A percentile compares a stretch with the other conserved stretches of the same genome.
Evolutionary conservation across 2,113 vertebrate species (phyloP).

Genomic region (Mixornis gularis): DNA sequence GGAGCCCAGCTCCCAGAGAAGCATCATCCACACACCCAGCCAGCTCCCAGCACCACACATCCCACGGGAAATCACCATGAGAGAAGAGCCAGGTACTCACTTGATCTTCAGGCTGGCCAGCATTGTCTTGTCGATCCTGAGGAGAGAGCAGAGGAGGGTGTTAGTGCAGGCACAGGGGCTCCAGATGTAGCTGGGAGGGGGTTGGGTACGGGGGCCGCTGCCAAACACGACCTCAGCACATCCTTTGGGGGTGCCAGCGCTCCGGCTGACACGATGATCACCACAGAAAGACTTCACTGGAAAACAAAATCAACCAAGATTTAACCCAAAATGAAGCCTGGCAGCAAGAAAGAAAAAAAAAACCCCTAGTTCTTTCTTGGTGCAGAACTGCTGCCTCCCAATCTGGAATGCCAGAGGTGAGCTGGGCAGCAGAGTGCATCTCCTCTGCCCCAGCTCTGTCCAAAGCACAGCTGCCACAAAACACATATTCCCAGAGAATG

Average conservation of each 20-base stretch:
- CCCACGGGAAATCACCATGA: fast-evolving
- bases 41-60: fast-evolving
- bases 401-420: not conserved
- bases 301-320: not conserved
- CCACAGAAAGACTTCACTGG: not conserved
- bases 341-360: not conserved
- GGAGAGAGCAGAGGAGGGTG: conserved; percentile 32
- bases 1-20: not conserved
- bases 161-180: not conserved
- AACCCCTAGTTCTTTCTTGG: not conserved
- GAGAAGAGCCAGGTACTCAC: conserved; percentile 61
- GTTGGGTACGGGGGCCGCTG: not conserved
- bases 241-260: fast-evolving
- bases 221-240: not conserved
- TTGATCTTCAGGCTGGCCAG: conserved; percentile 79
- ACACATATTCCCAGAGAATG: fast-evolving
- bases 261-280: fast-evolving
- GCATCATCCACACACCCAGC: not conserved
- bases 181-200: not conserved
- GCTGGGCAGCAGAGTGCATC: not conserved
- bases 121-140: conserved; percentile 83
- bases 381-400: not conserved
- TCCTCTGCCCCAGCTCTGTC: not conserved
- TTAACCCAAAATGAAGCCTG: not conserved
- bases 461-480: not conserved